Evolutionary conservation across 64 coral and sea anemone genomes (phyloP), one percentile per base, ranked within the genome.

Genomic region (Actinia equina): DNA sequence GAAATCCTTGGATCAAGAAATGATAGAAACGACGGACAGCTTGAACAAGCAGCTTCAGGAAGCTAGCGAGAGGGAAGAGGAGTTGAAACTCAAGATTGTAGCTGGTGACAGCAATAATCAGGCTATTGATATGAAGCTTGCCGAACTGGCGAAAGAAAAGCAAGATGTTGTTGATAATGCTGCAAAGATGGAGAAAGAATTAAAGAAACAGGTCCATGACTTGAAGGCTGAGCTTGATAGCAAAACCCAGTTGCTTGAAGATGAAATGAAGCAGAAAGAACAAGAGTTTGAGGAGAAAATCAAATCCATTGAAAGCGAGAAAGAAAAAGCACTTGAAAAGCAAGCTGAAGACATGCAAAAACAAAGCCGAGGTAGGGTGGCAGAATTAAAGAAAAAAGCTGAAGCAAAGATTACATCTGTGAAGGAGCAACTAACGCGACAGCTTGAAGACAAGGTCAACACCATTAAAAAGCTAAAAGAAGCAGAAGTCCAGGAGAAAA

Each of bases 301-400:
- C 14, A 86, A 89, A 27, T 76, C 86, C 17, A 44, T 92, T 44
- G 85, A 87, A 41, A 89, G 84, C 22, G 89, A 89, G 20, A 98
- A 92, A 43, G 93, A 92, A 71, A 86, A 92, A 51, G 84, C 93
- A 12, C 67, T 98, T 17, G 84, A 92, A 44, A 90, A 90, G 55
- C 86, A 92, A 52, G 87, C 90, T 56, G 91, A 85, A 61, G 93
- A 94, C 6, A 22, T 98, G 30, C 89, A 85, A 19, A 87, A 92
- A 19, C 92, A 98, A 87, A 82, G 87, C 56, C 84, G 90, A 44
- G 84, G 70, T 46, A 92, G 86, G 80, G 65, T 98, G 25, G 49
- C 74, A 7, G 96, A 98, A 64, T 85, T 98, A 51, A 98, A 95
- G 77, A 98, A 98, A 62, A 98, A 98, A 82, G 96, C 96, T 5